These are phyloP conservation scores for Macrotus californicus DNA, from an alignment of 2,113 vertebrate species.

Conservation along the genomic window DNA sequence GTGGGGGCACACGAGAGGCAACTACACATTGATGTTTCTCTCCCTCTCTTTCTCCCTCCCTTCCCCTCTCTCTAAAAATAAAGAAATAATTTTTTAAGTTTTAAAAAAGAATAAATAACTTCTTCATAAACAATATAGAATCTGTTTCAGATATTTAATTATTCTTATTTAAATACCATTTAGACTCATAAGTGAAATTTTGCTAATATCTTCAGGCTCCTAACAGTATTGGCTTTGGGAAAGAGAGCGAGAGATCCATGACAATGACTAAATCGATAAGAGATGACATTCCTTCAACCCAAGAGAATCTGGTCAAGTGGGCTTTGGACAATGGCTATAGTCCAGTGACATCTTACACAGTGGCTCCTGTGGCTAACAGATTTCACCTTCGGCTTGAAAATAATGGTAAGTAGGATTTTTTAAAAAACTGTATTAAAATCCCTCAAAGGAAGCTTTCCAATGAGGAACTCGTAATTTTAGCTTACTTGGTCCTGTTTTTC, in stretches of 20 bases:
- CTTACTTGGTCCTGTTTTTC: background rate
- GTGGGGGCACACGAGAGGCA: no score
- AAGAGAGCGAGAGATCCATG: constrained; percentile 81
- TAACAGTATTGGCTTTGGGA: constrained; percentile 88
- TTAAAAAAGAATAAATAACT: background rate
- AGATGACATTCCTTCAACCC: constrained; percentile 82
- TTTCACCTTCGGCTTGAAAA: constrained; percentile 89
- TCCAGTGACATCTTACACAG: constrained; percentile 91
- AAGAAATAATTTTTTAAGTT: no score
- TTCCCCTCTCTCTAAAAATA: no score
- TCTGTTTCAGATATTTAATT: background rate
- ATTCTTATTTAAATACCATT: background rate
- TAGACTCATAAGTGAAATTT: constrained; percentile 7
- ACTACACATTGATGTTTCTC: no score
- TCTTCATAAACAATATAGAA: background rate
- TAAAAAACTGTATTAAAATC: background rate
- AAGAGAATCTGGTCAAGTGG: constrained; percentile 90
- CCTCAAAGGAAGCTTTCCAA: background rate
- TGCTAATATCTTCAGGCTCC: constrained; percentile 82
- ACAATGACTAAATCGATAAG: constrained; percentile 78
- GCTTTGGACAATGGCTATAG: constrained; percentile 82
- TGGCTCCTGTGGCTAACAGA: constrained; percentile 89
- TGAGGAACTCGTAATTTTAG: background rate
- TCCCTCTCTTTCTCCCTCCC: no score
- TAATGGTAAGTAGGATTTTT: constrained; percentile 81